Evolutionary conservation across 1,140 invertebrate genomes (phyloP), one percentile per base, ranked within the genome.

Genomic region (Papilio aristodemus): DNA sequence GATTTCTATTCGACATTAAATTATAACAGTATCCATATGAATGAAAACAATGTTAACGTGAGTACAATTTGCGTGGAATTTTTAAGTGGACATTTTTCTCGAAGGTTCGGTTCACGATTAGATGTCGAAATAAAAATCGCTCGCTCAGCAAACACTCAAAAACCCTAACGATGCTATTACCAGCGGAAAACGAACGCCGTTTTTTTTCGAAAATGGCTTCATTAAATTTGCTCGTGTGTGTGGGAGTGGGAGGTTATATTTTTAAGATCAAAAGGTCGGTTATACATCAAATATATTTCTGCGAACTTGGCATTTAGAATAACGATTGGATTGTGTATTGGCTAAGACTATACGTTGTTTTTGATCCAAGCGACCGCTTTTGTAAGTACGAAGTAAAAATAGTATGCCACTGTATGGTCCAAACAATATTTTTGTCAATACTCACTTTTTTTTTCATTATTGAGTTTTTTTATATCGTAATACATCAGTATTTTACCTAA

Each of bases 111-210:
- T 22, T 54, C 19, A 22, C 46, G 3, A 11, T 22, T 50, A 4
- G 3, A 50, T 11, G 46, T 25, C 6, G 17, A 46, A 17, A n/a
- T n/a, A 19, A 46, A 46, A 43, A 43, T 13, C 10, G 46, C 10
- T 13, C 43, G 10, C 14, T 13, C 46, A 22, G 46, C 8, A 13
- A 54, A 19, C 43, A 19, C 11, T 10, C 19, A 54, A 25, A 54
- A 25, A 8, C 22, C 46, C 46, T 54, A 54, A 54, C 46, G 46
- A 54, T 22, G 10, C 46, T 22, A 54, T 54, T 54, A 54, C 46
- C 22, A 13, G 46, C 19, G 46, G 19, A 22, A 54, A 54, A 54
- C 22, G 46, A 19, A 10, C 3, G 46, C 10, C 9, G 19, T 54
- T 54, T 46, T 54, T 22, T 54, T 9, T 6, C 27, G 6, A 39